Conservation (phyloP, 2,113 vertebrate genomes). For the Engystomops pustulosus region DNA sequence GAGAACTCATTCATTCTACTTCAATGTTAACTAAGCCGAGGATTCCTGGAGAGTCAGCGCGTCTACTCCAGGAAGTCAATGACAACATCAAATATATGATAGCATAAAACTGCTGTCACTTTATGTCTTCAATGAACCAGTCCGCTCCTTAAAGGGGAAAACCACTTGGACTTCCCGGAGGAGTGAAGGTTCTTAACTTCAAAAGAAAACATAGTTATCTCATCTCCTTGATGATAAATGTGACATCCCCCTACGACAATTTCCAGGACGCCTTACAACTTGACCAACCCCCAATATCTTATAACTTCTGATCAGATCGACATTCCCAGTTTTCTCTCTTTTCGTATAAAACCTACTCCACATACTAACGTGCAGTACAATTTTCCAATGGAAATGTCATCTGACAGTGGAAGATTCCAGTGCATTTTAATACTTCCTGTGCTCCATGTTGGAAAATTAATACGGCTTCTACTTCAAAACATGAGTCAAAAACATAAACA, state of each 20-base stretch:
- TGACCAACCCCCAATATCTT: background rate
- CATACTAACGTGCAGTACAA: too few species aligned
- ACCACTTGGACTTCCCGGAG: background rate
- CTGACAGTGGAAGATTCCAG: background rate
- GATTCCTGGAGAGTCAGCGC: background rate
- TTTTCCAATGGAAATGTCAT: background rate
- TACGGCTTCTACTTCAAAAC: background rate
- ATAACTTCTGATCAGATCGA: background rate
- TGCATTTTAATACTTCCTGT: background rate
- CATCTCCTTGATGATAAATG: background rate
- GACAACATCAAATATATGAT: background rate
- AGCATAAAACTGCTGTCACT: background rate
- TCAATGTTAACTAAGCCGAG: background rate
- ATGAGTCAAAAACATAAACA: background rate
- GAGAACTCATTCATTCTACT: conserved; percentile 31
- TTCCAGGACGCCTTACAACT: background rate
- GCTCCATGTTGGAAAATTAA: background rate
- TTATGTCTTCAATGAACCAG: background rate
- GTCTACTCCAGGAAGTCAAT: background rate
- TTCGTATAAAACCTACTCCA: too few species aligned
- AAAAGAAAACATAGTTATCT: too few species aligned
- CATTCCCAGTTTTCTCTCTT: background rate
- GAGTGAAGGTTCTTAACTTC: background rate
- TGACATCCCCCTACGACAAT: background rate
- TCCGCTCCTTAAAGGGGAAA: background rate